Evolutionary conservation across 2,797 vertebrate species (phyloP).

Genomic region (Phyllotis vaccarum): DNA sequence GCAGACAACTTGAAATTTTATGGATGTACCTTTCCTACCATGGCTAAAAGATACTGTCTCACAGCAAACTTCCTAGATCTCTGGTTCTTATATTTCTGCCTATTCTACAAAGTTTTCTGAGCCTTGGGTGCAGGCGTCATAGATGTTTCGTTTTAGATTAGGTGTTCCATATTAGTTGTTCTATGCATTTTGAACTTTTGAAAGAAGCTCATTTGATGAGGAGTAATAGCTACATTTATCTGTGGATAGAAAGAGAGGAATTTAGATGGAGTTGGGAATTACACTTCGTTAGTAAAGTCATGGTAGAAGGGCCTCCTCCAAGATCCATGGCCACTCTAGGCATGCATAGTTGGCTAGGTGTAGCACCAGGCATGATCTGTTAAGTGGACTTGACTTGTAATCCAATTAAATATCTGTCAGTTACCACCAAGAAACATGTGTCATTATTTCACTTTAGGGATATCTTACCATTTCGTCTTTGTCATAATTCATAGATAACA

Average conservation of each 20-base stretch:
- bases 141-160: neutral
- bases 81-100: neutral
- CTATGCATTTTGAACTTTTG: neutral
- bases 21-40: neutral
- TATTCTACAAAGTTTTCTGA: neutral
- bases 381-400: neutral
- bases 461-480: too few relatives aligned
- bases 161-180: too few relatives aligned
- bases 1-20: neutral
- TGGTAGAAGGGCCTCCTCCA: neutral
- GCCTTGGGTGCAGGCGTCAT: neutral
- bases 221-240: neutral
- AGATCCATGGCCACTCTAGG: neutral
- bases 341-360: too few relatives aligned
- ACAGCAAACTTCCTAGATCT: too few relatives aligned
- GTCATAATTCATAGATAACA: neutral
- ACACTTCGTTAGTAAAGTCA: neutral
- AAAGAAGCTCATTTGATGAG: neutral
- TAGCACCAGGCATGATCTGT: neutral
- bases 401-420: neutral
- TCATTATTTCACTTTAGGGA: neutral
- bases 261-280: neutral
- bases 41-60: neutral
- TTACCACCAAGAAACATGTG: neutral
- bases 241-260: too few relatives aligned